Evolutionary conservation across 1,140 invertebrate species (phyloP).

Genomic region (Orussus abietinus): DNA sequence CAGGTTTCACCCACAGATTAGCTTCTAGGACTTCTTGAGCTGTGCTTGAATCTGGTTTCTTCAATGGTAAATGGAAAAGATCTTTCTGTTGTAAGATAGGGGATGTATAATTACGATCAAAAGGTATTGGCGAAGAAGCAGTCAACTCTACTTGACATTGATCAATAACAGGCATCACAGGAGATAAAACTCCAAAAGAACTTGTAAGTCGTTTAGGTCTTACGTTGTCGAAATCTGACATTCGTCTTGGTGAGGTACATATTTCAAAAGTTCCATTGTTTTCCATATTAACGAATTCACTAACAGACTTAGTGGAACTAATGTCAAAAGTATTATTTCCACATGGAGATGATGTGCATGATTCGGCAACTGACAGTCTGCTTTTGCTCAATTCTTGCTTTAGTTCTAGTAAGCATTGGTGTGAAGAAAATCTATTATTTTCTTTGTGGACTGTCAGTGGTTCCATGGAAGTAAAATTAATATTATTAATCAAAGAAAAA

Average conservation of each 20-base stretch:
- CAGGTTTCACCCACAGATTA: conserved; percentile 32
- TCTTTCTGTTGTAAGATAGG: conserved; percentile 1
- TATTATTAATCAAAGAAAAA: conserved; percentile 39
- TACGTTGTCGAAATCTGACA: conserved; percentile 7
- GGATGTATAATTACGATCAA: conserved; percentile 6
- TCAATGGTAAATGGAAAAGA: neutral
- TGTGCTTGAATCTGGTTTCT: conserved; percentile 16
- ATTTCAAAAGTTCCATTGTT: conserved; percentile 29
- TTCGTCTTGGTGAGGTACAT: conserved; percentile 17
- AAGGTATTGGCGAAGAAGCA: conserved; percentile 20
- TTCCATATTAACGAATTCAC: conserved; percentile 5
- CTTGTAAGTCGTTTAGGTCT: conserved; percentile 22
- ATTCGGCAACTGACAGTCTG: neutral
- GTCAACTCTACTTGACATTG: conserved; percentile 5
- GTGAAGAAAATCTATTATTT: neutral
- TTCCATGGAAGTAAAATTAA: conserved; percentile 29
- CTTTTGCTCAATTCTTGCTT: conserved; percentile 4
- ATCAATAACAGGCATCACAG: conserved; percentile 17
- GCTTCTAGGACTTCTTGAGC: conserved; percentile 35
- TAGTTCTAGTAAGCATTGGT: neutral
- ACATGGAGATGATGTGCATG: conserved; percentile 24
- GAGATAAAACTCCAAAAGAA: conserved; percentile 20
- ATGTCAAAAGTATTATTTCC: conserved; percentile 17
- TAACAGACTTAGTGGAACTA: conserved; percentile 3
- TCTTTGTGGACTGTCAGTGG: conserved; percentile 1